Evolutionary conservation across 2,113 vertebrate genomes (phyloP), one percentile per base, ranked within the genome.

Genomic region (Clinocottus analis): DNA sequence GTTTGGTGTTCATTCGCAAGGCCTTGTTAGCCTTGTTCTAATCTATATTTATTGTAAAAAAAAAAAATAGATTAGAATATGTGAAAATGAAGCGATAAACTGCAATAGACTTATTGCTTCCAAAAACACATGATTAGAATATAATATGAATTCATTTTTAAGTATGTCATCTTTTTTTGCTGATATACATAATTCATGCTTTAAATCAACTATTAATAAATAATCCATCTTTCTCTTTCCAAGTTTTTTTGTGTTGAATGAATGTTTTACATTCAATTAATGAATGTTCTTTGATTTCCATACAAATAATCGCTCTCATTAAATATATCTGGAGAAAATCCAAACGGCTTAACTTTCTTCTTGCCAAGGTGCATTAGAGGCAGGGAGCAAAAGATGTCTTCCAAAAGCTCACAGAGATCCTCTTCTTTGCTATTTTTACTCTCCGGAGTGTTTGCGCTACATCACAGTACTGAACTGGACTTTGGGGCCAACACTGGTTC

Each of bases 371-470:
- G 27, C 56, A 27, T 63, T 23, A 37, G 49, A 37, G 49, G 23
- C 49, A 27, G 17, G 51, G 29, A 67, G 23, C 23, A 41, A 51
- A 43, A 6, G 27, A 56, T 63, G 73, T 27, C 43, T 84, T 43
- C 45, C 51, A 68, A 35, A 23, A 27, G 27, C 56, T 59, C 59
- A 45, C 70, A 70, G 58, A 51, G 58, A 29, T 75, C 49, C 25
- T 61, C 45, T 29, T 58, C 71, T 55, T 12, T 43, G 49, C 68
- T 65, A 35, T 59, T 72, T 72, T 49, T 66, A 73, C 16, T 51
- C 59, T 11, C 1, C 23, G 0, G 17, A 65, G 27, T 75, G 65
- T 71, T 76, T 75, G 59, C 31, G 29, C 62, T 67, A 1, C 27
- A 61, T 61, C 65, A 41, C 53, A 45, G n/a, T 39, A 27, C 43